These are phyloP conservation scores for Morus bassanus DNA, from an alignment of 2,797 vertebrate species.

Conservation along the genomic window DNA sequence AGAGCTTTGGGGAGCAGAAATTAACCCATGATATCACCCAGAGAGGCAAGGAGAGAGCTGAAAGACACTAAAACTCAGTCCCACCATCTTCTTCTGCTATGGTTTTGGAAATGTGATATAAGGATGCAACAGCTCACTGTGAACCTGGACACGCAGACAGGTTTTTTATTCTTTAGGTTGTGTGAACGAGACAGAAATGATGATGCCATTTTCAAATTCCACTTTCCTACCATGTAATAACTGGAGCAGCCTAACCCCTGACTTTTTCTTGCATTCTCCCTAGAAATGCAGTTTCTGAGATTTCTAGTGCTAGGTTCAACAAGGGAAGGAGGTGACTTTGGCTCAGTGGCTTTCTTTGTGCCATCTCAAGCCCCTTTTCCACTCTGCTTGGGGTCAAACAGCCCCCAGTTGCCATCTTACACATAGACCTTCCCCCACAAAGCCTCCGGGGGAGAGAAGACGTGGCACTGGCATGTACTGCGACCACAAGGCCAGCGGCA, in stretches of 20 bases:
- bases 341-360: neutral
- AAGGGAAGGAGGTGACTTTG: neutral
- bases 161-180: neutral
- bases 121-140: neutral
- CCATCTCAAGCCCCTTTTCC: neutral
- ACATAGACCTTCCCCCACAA: neutral
- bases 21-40: neutral
- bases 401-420: neutral
- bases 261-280: neutral
- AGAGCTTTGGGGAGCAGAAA: neutral
- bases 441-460: neutral
- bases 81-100: neutral
- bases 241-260: neutral
- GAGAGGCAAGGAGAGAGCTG: neutral
- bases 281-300: neutral
- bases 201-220: neutral
- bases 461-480: fast-evolving
- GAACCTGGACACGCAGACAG: neutral
- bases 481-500: neutral
- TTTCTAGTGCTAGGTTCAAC: neutral
- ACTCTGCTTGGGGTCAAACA: neutral
- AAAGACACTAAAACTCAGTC: neutral
- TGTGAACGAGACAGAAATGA: neutral
- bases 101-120: neutral
- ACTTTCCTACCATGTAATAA: neutral